Conservation (phyloP, 2,113 vertebrate species). For the Triplophysa siluroides region DNA sequence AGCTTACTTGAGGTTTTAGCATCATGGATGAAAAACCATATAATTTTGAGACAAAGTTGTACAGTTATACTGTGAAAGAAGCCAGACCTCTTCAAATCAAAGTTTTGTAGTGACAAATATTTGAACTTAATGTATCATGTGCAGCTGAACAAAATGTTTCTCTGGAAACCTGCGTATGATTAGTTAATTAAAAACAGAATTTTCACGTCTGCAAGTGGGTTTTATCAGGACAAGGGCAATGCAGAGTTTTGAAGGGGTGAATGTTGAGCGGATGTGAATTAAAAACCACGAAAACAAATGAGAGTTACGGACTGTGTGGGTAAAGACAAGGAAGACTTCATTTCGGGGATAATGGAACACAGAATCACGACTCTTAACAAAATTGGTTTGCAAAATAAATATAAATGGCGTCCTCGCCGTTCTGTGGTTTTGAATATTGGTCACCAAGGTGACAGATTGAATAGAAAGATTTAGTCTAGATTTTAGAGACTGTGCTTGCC, state of each 20-base stretch:
- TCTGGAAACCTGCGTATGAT: conserved; percentile 8
- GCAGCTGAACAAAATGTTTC: conserved; percentile 14
- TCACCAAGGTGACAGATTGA: not conserved
- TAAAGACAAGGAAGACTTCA: not conserved
- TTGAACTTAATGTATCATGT: not conserved
- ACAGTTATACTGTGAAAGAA: no score
- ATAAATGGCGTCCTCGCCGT: not conserved
- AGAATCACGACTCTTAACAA: not conserved
- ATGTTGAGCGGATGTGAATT: conserved; percentile 31
- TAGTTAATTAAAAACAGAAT: conserved; percentile 27
- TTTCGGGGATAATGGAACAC: conserved; percentile 4
- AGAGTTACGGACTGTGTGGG: not conserved
- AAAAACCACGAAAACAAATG: conserved; percentile 43
- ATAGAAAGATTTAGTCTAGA: not conserved
- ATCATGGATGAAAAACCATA: no score
- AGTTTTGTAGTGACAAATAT: not conserved
- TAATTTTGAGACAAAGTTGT: no score
- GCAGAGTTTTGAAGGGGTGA: conserved; percentile 21
- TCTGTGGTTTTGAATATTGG: conserved; percentile 16
- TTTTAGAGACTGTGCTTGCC: not conserved
- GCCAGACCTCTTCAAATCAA: no score
- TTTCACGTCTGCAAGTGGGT: conserved; percentile 34
- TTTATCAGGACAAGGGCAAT: conserved; percentile 23
- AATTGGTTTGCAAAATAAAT: not conserved
- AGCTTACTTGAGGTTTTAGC: no score